A percentile compares a stretch with the other conserved stretches of the same genome.
Conservation (phyloP, 2,797 vertebrate species). For the Halcyon leucocephala region DNA sequence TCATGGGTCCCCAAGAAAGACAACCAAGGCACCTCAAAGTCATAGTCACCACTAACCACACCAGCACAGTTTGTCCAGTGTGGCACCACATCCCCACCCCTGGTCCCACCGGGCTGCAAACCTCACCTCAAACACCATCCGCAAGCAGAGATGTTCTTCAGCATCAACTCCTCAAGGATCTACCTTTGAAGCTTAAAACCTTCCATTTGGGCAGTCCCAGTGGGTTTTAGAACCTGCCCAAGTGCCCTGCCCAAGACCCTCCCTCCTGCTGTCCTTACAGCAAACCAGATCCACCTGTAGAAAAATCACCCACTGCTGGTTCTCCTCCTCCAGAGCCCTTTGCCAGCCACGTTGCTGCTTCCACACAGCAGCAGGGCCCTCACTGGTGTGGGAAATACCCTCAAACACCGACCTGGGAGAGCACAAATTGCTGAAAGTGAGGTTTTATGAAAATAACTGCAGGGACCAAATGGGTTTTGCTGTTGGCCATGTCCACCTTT, state of each 20-base stretch:
- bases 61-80: accelerated
- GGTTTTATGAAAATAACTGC: not conserved
- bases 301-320: not conserved
- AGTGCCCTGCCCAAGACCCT: not conserved
- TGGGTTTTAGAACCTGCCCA: not conserved
- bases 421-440: not conserved
- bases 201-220: not conserved
- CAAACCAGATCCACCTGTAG: not conserved
- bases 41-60: not conserved
- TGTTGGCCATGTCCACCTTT: not conserved
- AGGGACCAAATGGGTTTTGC: not conserved
- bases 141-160: not conserved
- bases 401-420: not conserved
- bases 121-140: not conserved
- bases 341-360: not conserved
- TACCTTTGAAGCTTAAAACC: not conserved
- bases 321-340: not conserved
- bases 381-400: accelerated
- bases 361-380: not conserved
- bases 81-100: not conserved
- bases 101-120: not conserved
- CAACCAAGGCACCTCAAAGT: not conserved
- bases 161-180: not conserved
- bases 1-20: not conserved
- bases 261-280: not conserved